Conservation (phyloP, 2,113 vertebrate species). For the Coturnix japonica region DNA sequence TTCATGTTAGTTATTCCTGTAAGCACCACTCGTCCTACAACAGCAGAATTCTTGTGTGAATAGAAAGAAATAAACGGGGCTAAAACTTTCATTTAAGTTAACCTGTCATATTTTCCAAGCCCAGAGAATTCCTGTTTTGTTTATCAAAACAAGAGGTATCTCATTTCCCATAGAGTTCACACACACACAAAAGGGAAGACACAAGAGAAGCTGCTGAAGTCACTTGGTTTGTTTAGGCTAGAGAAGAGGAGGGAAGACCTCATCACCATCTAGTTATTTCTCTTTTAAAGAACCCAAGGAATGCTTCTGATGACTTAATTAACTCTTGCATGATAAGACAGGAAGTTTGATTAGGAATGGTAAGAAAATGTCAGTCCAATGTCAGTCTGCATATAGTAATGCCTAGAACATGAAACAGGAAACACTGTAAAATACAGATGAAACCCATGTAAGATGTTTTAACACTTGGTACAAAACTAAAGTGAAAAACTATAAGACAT, state of each 20-base stretch:
- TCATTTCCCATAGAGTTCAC: neutral
- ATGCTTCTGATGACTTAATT: neutral
- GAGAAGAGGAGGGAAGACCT: neutral
- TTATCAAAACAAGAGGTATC: neutral
- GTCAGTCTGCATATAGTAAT: neutral
- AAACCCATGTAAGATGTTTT: neutral
- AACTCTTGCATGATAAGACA: neutral
- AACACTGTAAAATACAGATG: neutral
- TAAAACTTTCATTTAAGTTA: neutral
- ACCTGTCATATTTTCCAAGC: neutral
- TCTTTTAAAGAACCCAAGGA: neutral
- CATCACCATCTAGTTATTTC: neutral
- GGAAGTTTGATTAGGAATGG: neutral
- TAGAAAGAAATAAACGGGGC: neutral
- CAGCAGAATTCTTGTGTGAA: neutral
- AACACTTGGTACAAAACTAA: neutral
- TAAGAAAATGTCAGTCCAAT: neutral
- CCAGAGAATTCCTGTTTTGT: too few relatives aligned
- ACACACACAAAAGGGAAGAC: neutral
- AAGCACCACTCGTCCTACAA: neutral
- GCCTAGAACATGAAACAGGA: neutral
- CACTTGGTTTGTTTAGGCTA: too few relatives aligned
- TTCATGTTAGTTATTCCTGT: neutral
- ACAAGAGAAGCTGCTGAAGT: too few relatives aligned
- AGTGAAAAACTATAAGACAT: neutral